A percentile compares a stretch with the other conserved stretches of the same genome.
Evolutionary conservation across 2,113 vertebrate species (phyloP).

Genomic region (Mustela nigripes): DNA sequence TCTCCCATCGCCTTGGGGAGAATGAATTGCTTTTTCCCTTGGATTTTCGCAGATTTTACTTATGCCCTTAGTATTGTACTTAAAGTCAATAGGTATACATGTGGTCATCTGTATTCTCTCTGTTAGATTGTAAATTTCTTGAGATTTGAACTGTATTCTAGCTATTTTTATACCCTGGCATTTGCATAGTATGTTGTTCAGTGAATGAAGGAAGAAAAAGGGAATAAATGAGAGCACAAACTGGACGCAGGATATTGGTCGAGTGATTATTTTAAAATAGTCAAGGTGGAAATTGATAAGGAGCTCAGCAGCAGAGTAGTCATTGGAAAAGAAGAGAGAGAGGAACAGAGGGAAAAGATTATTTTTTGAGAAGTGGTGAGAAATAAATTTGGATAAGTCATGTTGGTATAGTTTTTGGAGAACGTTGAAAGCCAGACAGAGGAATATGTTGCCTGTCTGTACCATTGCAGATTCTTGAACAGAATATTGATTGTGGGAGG

Average conservation of each 20-base stretch:
- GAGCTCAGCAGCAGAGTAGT: not conserved
- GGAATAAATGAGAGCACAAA: not conserved
- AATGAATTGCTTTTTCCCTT: not conserved
- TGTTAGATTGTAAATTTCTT: not conserved
- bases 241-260: not conserved
- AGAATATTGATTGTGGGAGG: not conserved
- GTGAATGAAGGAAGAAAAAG: not conserved
- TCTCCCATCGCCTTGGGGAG: not conserved
- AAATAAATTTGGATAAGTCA: not conserved
- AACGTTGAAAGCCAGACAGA: not conserved
- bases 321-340: constrained; percentile 30
- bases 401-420: not conserved
- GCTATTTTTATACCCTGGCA: not conserved
- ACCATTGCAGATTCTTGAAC: not conserved
- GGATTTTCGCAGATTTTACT: constrained; percentile 8
- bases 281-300: not conserved
- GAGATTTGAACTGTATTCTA: not conserved
- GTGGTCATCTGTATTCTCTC: not conserved
- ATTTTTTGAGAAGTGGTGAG: not conserved
- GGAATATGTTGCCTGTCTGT: not conserved
- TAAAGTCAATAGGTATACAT: not conserved
- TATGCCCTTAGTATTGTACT: not conserved
- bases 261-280: not conserved
- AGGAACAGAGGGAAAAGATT: not conserved
- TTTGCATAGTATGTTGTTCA: not conserved